Evolutionary conservation across 1,140 invertebrate genomes (phyloP).

Genomic region (Danaus melanippus): DNA sequence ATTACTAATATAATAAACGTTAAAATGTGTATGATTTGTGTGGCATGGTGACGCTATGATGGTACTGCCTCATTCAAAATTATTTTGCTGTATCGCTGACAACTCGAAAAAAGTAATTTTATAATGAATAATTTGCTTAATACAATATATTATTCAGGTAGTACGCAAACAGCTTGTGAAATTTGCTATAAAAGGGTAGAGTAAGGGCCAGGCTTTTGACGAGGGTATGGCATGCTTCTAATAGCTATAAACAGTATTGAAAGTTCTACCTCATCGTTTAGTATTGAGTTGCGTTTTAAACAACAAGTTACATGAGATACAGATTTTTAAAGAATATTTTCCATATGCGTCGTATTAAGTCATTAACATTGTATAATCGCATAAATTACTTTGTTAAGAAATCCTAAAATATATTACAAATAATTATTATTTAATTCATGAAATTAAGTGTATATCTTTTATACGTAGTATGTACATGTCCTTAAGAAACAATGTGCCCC

Average conservation of each 20-base stretch:
- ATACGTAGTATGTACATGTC: too few relatives aligned
- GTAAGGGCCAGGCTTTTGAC: constrained; percentile 29
- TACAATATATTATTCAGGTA: background rate
- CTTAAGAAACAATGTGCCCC: too few relatives aligned
- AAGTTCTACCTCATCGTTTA: constrained; percentile 5
- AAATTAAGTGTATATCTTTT: too few relatives aligned
- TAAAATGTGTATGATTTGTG: too few relatives aligned
- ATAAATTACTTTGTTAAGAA: too few relatives aligned
- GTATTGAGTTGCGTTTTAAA: background rate
- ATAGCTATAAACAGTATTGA: constrained; percentile 17
- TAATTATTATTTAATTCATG: too few relatives aligned
- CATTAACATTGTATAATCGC: too few relatives aligned
- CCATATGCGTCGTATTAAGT: too few relatives aligned
- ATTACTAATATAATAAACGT: too few relatives aligned
- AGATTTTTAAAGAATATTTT: too few relatives aligned
- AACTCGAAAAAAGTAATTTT: background rate
- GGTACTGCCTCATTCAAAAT: background rate
- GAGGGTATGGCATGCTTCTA: constrained; percentile 36
- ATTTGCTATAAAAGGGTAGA: constrained; percentile 5
- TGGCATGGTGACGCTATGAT: constrained; percentile 2
- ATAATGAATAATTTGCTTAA: constrained; percentile 1
- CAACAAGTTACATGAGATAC: too few relatives aligned
- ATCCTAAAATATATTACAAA: too few relatives aligned
- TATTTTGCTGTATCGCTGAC: constrained; percentile 2
- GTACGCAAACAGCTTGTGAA: constrained; percentile 8